These are phyloP conservation scores for Megaleporinus macrocephalus DNA, from an alignment of 2,113 vertebrate genomes.

Conservation along the genomic window DNA sequence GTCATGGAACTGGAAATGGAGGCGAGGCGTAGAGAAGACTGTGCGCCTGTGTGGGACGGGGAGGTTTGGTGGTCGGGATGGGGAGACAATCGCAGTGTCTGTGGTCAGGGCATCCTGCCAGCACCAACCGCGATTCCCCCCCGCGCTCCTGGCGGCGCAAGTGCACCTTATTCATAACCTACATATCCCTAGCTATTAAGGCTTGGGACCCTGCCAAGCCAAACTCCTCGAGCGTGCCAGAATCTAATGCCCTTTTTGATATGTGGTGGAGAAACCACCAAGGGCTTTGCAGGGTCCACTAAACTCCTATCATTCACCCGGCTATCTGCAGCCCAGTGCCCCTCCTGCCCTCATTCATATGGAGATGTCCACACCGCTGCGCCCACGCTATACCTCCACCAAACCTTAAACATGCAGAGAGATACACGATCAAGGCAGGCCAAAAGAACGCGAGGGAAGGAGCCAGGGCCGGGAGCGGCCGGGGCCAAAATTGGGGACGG, in stretches of 20 bases:
- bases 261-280: conserved; percentile 76
- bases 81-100: conserved; percentile 52
- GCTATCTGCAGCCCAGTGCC: conserved; percentile 32
- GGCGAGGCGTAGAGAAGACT: too few relatives aligned
- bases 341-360: conserved; percentile 45
- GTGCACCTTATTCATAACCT: conserved; percentile 69
- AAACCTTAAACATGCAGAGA: conserved; percentile 54
- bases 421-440: conserved; percentile 33
- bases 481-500: conserved; percentile 70
- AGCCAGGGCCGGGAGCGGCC: background rate
- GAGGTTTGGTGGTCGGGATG: background rate
- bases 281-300: conserved; percentile 75
- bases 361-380: conserved; percentile 34
- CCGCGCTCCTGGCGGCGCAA: conserved; percentile 52
- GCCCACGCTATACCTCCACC: conserved; percentile 3
- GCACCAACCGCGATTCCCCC: conserved; percentile 48
- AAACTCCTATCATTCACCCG: conserved; percentile 78
- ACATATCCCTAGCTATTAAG: conserved; percentile 71
- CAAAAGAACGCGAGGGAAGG: conserved; percentile 19
- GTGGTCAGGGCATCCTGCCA: conserved; percentile 62
- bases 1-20: conserved; percentile 5
- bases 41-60: background rate
- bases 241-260: conserved; percentile 79
- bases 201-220: conserved; percentile 78
- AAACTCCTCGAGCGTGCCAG: conserved; percentile 79